Base-by-base conservation (phyloP, 2,888 invertebrate species). In the Alitta virens region DNA sequence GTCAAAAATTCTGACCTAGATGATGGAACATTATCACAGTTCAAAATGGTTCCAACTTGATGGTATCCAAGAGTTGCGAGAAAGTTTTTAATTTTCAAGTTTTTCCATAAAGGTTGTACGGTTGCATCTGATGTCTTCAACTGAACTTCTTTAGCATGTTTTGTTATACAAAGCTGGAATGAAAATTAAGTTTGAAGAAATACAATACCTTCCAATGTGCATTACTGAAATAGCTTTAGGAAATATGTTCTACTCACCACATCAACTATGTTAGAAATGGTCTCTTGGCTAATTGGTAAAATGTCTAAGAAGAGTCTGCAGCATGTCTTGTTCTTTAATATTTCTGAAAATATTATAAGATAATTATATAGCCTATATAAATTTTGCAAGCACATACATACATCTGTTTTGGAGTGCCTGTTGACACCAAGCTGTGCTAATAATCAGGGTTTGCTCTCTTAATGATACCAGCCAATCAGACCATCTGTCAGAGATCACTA, bases 111-210 rank as follows among this genome's bases (percentile, higher is more conserved):
- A 7, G 75, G 75, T 43, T 71, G 67, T 7, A 80, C 75, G 21
- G 78, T 74, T 56, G 76, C 62, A 66, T 80, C 80, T n/a, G 74
- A 72, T 26, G 77, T 74, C 63, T 78, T 77, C 46, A 80, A 70
- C 64, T 80, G 80, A 12, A 80, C 72, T 54, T 79, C 79, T 26
- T 74, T 68, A 5, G 79, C 77, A 71, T 79, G 76, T 57, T 78
- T 79, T 1, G 78, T 78, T 46, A 80, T 75, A 65, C 75, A 72
- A 52, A 79, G 59, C 80, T 79, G 68, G 5, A 70, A 67, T 33
- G 7, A 33, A 33, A 33, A 33, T 18, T 57, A 18, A 33, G 7
- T 33, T 33, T 5, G 5, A 33, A 33, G 5, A 7, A 7, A 33
- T 7, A 33, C 12, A 33, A 33, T 33, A 33, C 33, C 5, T 33